Base-by-base conservation (phyloP, 2,888 invertebrate species). In the Tricholauxania praeusta region DNA sequence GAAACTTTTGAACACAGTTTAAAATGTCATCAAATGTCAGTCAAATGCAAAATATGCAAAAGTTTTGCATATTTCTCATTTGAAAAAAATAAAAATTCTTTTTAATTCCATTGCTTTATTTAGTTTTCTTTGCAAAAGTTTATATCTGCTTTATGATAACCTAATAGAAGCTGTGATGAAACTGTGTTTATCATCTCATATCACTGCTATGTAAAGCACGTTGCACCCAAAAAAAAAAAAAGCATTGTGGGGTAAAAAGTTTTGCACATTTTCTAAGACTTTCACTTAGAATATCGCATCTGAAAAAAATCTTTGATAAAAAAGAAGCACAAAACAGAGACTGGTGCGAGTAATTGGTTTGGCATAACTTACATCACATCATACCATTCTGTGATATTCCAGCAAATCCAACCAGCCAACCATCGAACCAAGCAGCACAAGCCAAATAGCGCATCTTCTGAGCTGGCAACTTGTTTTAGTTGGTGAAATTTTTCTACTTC, bases 301-400 rank as follows among this genome's bases (percentile, higher is more conserved):
- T 77, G 75, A 66, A 75, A 74, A 10, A 71, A 72, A 49, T 72
- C 72, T 76, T 60, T 17, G 39, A 57, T 48, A 71, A 71, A 65
- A 65, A 47, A 19, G 12, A 28, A 62, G 48, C 12, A 59, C 32
- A 62, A 10, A 63, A 32, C 19, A 55, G 53, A 63, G 67, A 75
- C 74, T 72, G 75, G 78, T 77, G 73, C 76, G 79, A 75, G 79
- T 79, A 79, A 78, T 79, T 79, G 78, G 76, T 78, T 79, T 77
- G 73, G 70, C 76, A 76, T 73, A 76, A 79, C 75, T 76, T 77
- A 75, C 47, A 72, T 69, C 67, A 32, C 48, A 66, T 69, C 64
- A 74, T 59, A 64, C 72, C 72, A 74, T 63, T 71, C 62, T 53
- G 32, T 19, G 70, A 39, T 39, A 39, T 10, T 39, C 39, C 39